A percentile compares a stretch with the other conserved stretches of the same genome.
Conservation (phyloP, 2,113 vertebrate species). For the Nothoprocta perdicaria region DNA sequence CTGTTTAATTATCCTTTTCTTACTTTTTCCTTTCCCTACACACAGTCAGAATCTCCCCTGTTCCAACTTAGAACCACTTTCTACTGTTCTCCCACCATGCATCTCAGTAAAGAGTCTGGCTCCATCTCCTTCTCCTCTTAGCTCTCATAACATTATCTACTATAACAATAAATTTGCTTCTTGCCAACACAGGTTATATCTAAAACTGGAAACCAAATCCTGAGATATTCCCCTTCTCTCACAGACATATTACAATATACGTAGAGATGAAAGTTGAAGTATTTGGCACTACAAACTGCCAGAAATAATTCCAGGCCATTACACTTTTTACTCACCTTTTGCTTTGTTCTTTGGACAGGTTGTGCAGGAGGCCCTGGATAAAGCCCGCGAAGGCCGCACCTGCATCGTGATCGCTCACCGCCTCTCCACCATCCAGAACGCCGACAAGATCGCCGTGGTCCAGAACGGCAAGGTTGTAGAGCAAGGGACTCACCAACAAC, state of each 20-base stretch:
- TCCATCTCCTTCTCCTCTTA: not conserved
- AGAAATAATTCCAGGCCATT: not conserved
- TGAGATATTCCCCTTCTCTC: not conserved
- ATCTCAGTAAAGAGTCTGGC: not conserved
- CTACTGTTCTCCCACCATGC: not conserved
- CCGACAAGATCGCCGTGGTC: conserved; percentile 86
- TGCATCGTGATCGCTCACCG: conserved; percentile 90
- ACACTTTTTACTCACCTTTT: not conserved
- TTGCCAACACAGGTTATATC: not conserved
- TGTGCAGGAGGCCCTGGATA: conserved; percentile 90
- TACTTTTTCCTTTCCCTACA: not conserved
- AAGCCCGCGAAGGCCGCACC: conserved; percentile 87
- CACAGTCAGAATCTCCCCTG: not conserved
- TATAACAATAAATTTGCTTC: not conserved
- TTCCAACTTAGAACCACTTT: not conserved
- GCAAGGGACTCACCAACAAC: conserved; percentile 89
- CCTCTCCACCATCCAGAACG: conserved; percentile 90
- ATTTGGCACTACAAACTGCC: not conserved
- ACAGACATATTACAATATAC: not conserved
- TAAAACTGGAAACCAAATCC: not conserved
- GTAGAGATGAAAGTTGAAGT: not conserved
- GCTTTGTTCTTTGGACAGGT: conserved; percentile 73
- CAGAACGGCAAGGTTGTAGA: conserved; percentile 84
- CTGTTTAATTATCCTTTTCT: not conserved
- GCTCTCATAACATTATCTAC: not conserved